These are phyloP conservation scores for Aurelia aurita DNA, from an alignment of 30 jellyfish, hydroid and myxozoan species.

Conservation along the genomic window DNA sequence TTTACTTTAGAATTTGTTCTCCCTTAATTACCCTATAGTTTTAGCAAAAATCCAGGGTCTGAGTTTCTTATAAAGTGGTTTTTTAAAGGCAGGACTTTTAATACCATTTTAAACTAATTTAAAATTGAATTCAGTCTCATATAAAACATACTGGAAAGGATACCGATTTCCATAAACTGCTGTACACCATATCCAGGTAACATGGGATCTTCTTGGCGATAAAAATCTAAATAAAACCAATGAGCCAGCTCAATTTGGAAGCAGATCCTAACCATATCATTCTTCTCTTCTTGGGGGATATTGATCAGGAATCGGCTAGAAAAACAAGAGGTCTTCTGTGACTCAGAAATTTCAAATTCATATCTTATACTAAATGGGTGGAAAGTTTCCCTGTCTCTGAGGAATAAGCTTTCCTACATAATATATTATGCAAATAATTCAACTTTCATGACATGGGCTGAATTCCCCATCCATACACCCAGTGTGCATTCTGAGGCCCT, in stretches of 20 bases:
- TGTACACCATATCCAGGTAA: constrained; percentile 91
- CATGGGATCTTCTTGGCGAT: constrained; percentile 86
- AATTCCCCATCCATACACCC: no score
- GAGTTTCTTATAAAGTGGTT: no score
- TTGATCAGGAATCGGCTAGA: constrained; percentile 93
- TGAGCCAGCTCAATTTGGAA: constrained; percentile 98
- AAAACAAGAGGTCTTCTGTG: background rate
- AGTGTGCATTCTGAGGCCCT: no score
- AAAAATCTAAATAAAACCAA: constrained; percentile 97
- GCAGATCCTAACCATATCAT: constrained; percentile 89
- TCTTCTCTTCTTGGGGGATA: constrained; percentile 90
- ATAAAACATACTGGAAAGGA: constrained; percentile 42
- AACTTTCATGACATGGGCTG: no score
- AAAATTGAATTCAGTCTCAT: background rate
- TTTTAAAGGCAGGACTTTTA: no score
- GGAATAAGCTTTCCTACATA: no score
- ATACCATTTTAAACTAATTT: background rate
- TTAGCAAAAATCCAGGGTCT: no score
- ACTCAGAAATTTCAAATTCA: background rate
- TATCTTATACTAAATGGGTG: no score
- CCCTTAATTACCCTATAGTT: no score
- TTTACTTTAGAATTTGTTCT: no score
- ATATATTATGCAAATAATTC: no score
- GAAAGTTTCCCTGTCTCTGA: no score
- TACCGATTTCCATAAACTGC: constrained; percentile 82